Evolutionary conservation across 2,888 invertebrate genomes (phyloP).

Genomic region (Resseliella maxima): DNA sequence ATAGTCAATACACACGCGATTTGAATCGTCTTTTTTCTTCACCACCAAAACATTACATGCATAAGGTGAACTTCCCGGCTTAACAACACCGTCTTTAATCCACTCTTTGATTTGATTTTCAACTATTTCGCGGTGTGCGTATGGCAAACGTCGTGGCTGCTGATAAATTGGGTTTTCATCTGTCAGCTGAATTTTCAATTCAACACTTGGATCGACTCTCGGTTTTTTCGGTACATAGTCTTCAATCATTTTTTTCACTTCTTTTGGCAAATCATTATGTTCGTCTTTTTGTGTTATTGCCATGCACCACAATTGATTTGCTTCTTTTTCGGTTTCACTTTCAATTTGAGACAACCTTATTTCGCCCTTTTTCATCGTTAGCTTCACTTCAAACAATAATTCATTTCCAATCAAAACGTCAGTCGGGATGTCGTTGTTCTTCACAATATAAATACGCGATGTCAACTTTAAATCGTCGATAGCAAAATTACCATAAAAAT

Average conservation of each 20-base stretch:
- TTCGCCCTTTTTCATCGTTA: neutral
- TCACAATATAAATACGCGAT: neutral
- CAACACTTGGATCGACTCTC: slow-evolving; percentile 25
- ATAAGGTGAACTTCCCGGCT: slow-evolving; percentile 61
- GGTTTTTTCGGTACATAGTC: slow-evolving; percentile 39
- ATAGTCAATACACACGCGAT: slow-evolving; percentile 46
- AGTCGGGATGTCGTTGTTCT: neutral
- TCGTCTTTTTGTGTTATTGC: neutral
- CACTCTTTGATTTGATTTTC: slow-evolving; percentile 61
- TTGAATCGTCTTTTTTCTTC: slow-evolving; percentile 55
- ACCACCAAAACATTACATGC: slow-evolving; percentile 59
- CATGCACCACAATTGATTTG: neutral
- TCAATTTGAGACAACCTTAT: neutral
- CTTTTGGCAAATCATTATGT: neutral
- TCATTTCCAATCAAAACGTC: neutral
- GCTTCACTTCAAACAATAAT: neutral
- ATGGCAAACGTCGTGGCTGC: slow-evolving; percentile 45
- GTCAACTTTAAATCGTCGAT: neutral
- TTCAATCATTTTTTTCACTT: slow-evolving; percentile 51
- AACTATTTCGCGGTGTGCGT: slow-evolving; percentile 58
- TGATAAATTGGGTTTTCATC: slow-evolving; percentile 55
- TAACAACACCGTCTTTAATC: slow-evolving; percentile 61
- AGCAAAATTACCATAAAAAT: neutral
- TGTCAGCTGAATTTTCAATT: slow-evolving; percentile 55
- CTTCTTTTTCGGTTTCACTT: neutral